Percentiles rank a stretch among this genome's conserved stretches.
Evolutionary conservation across 2,888 invertebrate species (phyloP).

Genomic region (Caenorhabditis becei): DNA sequence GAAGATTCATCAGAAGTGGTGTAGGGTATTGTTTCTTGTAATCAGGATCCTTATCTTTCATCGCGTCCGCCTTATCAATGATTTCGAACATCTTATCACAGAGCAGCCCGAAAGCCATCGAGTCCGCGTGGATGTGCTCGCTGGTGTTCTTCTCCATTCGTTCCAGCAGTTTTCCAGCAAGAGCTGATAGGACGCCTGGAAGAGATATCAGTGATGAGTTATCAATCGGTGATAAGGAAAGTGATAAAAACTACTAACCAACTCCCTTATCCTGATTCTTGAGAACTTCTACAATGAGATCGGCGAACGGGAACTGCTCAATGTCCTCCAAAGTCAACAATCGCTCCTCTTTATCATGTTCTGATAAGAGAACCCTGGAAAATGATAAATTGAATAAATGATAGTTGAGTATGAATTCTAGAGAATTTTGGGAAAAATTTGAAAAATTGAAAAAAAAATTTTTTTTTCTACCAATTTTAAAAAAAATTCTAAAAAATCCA

Average conservation of each 20-base stretch:
- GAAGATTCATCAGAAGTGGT: constrained; percentile 2
- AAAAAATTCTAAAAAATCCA: no score
- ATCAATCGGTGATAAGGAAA: not conserved
- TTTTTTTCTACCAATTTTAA: no score
- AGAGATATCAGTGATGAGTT: not conserved
- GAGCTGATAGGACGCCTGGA: constrained; percentile 2
- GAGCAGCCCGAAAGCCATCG: constrained; percentile 28
- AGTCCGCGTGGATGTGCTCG: constrained; percentile 35
- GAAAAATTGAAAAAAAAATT: not conserved
- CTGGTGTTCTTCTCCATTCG: not conserved
- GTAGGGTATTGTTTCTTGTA: constrained; percentile 32
- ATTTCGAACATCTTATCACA: constrained; percentile 27
- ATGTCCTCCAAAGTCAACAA: constrained; percentile 20
- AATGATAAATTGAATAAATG: not conserved
- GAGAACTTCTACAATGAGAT: constrained; percentile 34
- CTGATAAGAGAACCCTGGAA: constrained; percentile 33
- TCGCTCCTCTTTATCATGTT: constrained; percentile 25
- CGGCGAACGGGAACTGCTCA: constrained; percentile 20
- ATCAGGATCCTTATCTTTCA: constrained; percentile 16
- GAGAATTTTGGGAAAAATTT: no score
- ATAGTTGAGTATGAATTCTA: not conserved
- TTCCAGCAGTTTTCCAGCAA: constrained; percentile 1
- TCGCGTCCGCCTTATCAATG: constrained; percentile 17
- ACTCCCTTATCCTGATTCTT: constrained; percentile 16
- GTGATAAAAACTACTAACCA: not conserved